Evolutionary conservation across 2,888 invertebrate genomes (phyloP).

Genomic region (Aspidiotus rigidus): DNA sequence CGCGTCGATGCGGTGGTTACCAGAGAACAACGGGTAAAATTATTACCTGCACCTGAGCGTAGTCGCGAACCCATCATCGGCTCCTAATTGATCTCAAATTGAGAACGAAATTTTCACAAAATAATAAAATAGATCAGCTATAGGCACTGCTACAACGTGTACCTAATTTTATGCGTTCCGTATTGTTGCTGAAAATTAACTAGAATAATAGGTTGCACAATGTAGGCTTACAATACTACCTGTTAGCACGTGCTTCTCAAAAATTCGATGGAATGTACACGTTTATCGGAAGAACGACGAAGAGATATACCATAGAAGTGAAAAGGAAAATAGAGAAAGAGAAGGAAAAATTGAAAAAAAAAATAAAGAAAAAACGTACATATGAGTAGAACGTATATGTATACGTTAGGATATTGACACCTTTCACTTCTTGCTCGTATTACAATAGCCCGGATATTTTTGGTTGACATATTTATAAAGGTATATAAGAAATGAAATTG

Average conservation of each 20-base stretch:
- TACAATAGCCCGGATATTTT: slow-evolving; percentile 1
- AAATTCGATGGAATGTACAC: background rate
- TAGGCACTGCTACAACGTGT: too few species aligned
- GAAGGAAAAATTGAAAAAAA: background rate
- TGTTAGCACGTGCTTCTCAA: slow-evolving; percentile 5
- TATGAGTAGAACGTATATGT: background rate
- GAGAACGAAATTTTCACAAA: too few species aligned
- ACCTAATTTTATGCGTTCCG: too few species aligned
- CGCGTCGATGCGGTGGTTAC: too few species aligned
- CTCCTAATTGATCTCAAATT: too few species aligned
- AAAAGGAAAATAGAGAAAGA: too few species aligned
- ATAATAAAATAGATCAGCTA: too few species aligned
- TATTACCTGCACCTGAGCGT: too few species aligned
- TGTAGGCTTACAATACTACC: background rate
- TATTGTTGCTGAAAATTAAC: background rate
- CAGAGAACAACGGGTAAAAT: too few species aligned
- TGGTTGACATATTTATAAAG: background rate
- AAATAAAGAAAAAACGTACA: background rate
- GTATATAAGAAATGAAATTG: background rate
- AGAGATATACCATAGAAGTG: too few species aligned
- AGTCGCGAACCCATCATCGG: too few species aligned
- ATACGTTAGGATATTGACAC: background rate
- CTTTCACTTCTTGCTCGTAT: slow-evolving; percentile 7
- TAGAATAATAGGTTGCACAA: slow-evolving; percentile 12
- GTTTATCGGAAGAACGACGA: too few species aligned